Evolutionary conservation across 1,140 invertebrate species (phyloP).

Genomic region (Drosophila bocqueti): DNA sequence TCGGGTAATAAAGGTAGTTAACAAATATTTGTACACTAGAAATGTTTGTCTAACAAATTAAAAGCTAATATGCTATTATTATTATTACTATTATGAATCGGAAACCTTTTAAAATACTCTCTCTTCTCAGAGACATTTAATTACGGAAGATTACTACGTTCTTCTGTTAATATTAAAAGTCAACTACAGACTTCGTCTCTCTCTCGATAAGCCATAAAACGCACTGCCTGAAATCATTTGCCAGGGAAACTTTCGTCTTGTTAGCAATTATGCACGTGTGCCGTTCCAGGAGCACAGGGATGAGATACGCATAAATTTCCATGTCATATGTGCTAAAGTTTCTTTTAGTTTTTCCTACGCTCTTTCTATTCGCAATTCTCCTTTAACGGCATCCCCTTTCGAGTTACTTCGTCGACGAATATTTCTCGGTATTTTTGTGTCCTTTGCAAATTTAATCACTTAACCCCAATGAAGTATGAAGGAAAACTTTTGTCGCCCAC

Average conservation of each 20-base stretch:
- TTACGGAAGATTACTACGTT: background rate
- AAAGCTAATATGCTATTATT: too few relatives aligned
- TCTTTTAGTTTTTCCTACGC: conserved; percentile 25
- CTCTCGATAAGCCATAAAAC: background rate
- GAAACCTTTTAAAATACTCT: background rate
- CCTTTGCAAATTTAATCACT: conserved; percentile 79
- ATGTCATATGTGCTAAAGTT: conserved; percentile 66
- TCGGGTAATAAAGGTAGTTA: background rate
- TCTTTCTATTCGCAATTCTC: conserved; percentile 16
- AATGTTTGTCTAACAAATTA: too few relatives aligned
- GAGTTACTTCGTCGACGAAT: conserved; percentile 7
- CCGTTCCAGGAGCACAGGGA: background rate
- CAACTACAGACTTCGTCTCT: background rate
- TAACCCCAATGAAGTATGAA: conserved; percentile 78
- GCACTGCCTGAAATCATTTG: conserved; percentile 24
- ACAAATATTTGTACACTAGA: too few relatives aligned
- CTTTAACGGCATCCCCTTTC: conserved; percentile 5
- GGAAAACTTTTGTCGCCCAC: conserved; percentile 60
- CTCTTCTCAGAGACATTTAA: background rate
- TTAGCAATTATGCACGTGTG: conserved; percentile 61
- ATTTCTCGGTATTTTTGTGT: conserved; percentile 42
- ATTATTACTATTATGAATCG: background rate
- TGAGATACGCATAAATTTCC: conserved; percentile 30
- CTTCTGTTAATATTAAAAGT: background rate
- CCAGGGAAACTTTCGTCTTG: conserved; percentile 38